Base-by-base conservation (phyloP, 2,888 invertebrate species). In the Sisyra terminalis region DNA sequence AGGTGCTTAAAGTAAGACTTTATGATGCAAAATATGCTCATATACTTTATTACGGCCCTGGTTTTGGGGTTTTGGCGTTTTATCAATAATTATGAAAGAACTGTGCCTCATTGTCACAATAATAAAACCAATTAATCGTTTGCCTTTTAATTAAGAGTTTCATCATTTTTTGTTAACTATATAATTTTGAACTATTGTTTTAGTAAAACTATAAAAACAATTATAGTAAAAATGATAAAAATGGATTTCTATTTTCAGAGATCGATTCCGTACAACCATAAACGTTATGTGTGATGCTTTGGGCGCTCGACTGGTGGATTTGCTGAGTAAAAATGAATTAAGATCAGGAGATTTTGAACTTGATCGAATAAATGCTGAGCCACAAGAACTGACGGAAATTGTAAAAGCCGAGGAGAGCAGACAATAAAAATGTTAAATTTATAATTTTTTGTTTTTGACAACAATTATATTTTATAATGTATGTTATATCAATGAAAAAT, bases 281-380 rank as follows among this genome's bases (percentile, higher is more conserved):
- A 97, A 97, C 63, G 96, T 97, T 29, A 78, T 93, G 61, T 94
- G 96, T 53, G 96, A 97, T 61, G 86, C 90, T 9, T 65, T 94
- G 46, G 96, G 96, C 34, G 92, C 94, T 36, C 87, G 86, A 45
- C 78, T 97, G 42, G 92, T 97, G 24, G 78, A 86, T 54, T 76
- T 85, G 50, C 67, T 92, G 48, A 88, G 88, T 45, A 75, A 76
- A 55, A 73, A 75, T 9, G 89, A 90, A 55, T 62, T 82, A 45
- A 65, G 63, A 44, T 17, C 37, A 11, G 37, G 17, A n/a, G 55
- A 67, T 63, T 40, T 66, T 64, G 36, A 64, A 63, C 50, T 57
- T 54, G 49, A 65, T 56, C 55, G 64, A 62, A 54, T 70, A 57
- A 64, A 60, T 48, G 61, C 61, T 13, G 60, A 73, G 41, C 70